These are phyloP conservation scores for Nebria brevicollis DNA, from an alignment of 2,888 invertebrate genomes.

Conservation along the genomic window DNA sequence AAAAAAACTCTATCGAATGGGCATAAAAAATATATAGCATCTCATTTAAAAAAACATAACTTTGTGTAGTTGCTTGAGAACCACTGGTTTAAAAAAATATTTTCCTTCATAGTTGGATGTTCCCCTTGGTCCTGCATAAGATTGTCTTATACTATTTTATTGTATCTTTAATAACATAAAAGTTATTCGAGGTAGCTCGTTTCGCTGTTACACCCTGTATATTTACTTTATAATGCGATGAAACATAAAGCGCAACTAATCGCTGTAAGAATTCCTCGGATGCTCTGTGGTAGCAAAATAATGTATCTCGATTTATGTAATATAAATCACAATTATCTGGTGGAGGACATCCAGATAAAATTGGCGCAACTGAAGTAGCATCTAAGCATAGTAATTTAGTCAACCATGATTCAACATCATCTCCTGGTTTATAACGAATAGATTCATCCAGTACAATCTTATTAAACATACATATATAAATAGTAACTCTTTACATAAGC, in stretches of 20 bases:
- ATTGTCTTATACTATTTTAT: too few relatives aligned
- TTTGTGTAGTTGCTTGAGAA: too few relatives aligned
- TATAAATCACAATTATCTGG: constrained; percentile 90
- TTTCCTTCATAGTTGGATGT: too few relatives aligned
- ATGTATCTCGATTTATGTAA: constrained; percentile 88
- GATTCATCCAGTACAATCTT: constrained; percentile 90
- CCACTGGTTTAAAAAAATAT: too few relatives aligned
- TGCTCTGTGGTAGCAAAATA: constrained; percentile 96
- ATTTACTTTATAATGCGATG: constrained; percentile 94
- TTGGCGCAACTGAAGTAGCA: constrained; percentile 74
- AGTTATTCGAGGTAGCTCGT: too few relatives aligned
- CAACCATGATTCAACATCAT: constrained; percentile 92
- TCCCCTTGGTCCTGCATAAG: too few relatives aligned
- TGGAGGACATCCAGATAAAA: constrained; percentile 85
- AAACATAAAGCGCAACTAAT: constrained; percentile 92
- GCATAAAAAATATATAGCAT: too few relatives aligned
- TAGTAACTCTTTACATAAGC: not conserved
- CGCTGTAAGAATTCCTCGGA: constrained; percentile 92
- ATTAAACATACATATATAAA: constrained; percentile 2
- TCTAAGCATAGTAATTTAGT: constrained; percentile 91
- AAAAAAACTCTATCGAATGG: too few relatives aligned
- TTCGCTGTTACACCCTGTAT: too few relatives aligned
- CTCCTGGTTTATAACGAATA: constrained; percentile 90
- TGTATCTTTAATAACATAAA: too few relatives aligned
- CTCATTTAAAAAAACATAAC: too few relatives aligned